Conservation (phyloP, 1,140 invertebrate species). For the Thalassaphorura encarpata region DNA sequence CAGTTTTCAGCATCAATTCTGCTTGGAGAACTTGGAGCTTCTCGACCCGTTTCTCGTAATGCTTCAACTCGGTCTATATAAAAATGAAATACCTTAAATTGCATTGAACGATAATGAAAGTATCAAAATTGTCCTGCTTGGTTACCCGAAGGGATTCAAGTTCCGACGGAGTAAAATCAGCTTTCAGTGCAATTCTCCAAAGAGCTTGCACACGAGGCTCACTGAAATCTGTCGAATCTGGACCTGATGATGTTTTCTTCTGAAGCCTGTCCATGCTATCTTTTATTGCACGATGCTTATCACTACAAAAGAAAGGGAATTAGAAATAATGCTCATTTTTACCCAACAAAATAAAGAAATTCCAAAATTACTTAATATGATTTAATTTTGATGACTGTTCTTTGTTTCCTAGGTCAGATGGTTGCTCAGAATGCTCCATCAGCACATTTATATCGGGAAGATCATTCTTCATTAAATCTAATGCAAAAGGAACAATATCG, state of each 20-base stretch:
- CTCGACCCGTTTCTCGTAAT: conserved; percentile 74
- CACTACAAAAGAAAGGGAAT: conserved; percentile 38
- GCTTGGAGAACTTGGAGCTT: conserved; percentile 72
- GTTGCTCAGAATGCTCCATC: conserved; percentile 5
- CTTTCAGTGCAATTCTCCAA: conserved; percentile 67
- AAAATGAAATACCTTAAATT: no score
- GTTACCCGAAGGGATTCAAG: conserved; percentile 66
- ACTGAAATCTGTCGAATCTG: conserved; percentile 70
- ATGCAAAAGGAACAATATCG: neutral
- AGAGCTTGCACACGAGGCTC: conserved; percentile 79
- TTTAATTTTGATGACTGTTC: conserved; percentile 4
- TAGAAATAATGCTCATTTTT: neutral
- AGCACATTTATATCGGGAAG: conserved; percentile 7
- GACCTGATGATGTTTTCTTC: conserved; percentile 57
- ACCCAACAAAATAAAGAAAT: neutral
- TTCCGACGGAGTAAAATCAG: conserved; percentile 70
- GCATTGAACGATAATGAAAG: neutral
- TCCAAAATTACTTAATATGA: neutral
- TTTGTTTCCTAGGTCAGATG: neutral
- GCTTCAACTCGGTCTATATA: conserved; percentile 62
- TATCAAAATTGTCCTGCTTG: neutral
- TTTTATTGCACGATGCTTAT: conserved; percentile 64
- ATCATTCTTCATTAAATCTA: conserved; percentile 23
- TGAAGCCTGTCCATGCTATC: conserved; percentile 70
- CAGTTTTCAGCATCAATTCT: conserved; percentile 53